Evolutionary conservation across 2,113 vertebrate species (phyloP).

Genomic region (Danio rerio): GRCz12tu NC_133178.1:27396001-27396500

Average conservation of each 20-base stretch:
- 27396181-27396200: conserved; percentile 97
- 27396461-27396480: conserved; percentile 97
- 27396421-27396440: conserved; percentile 91
- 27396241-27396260: conserved; percentile 97
- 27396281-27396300: conserved; percentile 97
- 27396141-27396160: conserved; percentile 94
- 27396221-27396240: conserved; percentile 99
- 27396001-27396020: no score
- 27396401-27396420: conserved; percentile 96
- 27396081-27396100: not conserved
- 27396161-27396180: conserved; percentile 98
- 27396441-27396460: conserved; percentile 97
- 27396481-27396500: conserved; percentile 85
- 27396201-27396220: conserved; percentile 98
- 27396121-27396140: conserved; percentile 83
- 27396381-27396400: conserved; percentile 96
- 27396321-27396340: conserved; percentile 93
- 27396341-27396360: conserved; percentile 94
- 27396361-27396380: conserved; percentile 97
- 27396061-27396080: not conserved
- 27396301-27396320: conserved; percentile 92
- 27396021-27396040: not conserved
- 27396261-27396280: conserved; percentile 90
- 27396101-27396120: not conserved
- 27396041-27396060: not conserved